Percentiles rank a stretch among this genome's conserved stretches.
Evolutionary conservation across 2,113 vertebrate species (phyloP).

Genomic region (Triplophysa tibetana): DNA sequence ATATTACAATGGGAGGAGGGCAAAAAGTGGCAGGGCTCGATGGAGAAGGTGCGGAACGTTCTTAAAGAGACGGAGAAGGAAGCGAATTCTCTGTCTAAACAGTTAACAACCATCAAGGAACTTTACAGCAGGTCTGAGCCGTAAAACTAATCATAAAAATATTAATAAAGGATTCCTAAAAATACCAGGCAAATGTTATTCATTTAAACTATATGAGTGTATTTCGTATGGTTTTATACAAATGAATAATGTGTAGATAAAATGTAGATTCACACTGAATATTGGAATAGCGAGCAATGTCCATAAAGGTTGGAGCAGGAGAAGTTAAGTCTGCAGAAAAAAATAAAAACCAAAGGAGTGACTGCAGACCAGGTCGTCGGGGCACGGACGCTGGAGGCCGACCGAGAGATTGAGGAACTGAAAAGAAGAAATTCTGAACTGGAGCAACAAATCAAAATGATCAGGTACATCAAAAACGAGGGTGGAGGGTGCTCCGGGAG

Average conservation of each 20-base stretch:
- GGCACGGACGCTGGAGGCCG: conserved; percentile 75
- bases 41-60: conserved; percentile 80
- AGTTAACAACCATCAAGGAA: conserved; percentile 85
- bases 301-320: conserved; percentile 85
- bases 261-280: not conserved
- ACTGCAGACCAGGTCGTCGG: conserved; percentile 87
- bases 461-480: too few relatives aligned
- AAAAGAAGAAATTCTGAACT: conserved; percentile 82
- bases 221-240: too few relatives aligned
- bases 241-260: too few relatives aligned
- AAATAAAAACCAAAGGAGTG: conserved; percentile 81
- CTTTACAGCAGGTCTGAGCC: conserved; percentile 80
- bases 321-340: conserved; percentile 82
- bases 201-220: too few relatives aligned
- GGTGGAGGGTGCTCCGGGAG: too few relatives aligned
- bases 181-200: too few relatives aligned
- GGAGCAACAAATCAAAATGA: conserved; percentile 79
- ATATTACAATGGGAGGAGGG: conserved; percentile 91
- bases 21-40: conserved; percentile 91
- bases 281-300: not conserved
- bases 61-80: conserved; percentile 91
- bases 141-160: not conserved
- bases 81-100: conserved; percentile 80
- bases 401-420: conserved; percentile 85
- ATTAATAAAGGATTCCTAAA: too few relatives aligned